phyloP scores from a whole-genome alignment of 2,888 invertebrate genomes.

The Prenolepis imparis region DNA sequence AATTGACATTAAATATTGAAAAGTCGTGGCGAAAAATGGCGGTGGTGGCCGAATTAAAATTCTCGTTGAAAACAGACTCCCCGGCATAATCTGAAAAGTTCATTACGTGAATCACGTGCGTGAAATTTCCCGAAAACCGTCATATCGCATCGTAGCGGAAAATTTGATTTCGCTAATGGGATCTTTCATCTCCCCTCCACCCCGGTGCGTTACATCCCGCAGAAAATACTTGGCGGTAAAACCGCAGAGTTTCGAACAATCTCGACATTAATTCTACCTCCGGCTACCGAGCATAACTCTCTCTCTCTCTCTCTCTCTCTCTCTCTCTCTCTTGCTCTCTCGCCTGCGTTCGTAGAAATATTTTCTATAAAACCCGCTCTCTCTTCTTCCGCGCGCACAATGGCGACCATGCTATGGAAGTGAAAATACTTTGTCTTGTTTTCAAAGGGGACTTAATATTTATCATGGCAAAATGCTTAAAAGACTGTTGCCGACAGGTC shows the following conservation, averaged over 20 bases:
- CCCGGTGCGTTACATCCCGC: conserved; percentile 21
- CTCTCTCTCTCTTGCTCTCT: neutral
- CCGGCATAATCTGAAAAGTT: conserved; percentile 8
- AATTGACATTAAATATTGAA: conserved; percentile 17
- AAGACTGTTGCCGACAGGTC: conserved; percentile 71
- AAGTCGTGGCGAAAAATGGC: neutral
- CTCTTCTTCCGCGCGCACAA: conserved; percentile 49
- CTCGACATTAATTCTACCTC: conserved; percentile 55
- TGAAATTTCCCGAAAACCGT: conserved; percentile 46
- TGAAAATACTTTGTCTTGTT: conserved; percentile 69
- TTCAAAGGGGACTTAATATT: conserved; percentile 67
- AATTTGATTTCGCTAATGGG: conserved; percentile 57
- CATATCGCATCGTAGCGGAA: conserved; percentile 36
- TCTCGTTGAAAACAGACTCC: neutral
- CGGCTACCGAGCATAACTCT: neutral
- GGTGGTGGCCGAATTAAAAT: neutral
- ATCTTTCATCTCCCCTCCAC: conserved; percentile 22
- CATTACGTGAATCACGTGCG: conserved; percentile 15
- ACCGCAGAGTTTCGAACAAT: conserved; percentile 46
- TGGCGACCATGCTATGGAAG: conserved; percentile 41
- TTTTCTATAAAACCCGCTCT: conserved; percentile 43
- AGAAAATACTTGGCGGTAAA: conserved; percentile 43
- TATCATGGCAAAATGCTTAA: conserved; percentile 64
- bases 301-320: neutral
- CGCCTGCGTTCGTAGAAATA: conserved; percentile 38